Evolutionary conservation across 2,113 vertebrate species (phyloP).

Genomic region (Hydropotes inermis): DNA sequence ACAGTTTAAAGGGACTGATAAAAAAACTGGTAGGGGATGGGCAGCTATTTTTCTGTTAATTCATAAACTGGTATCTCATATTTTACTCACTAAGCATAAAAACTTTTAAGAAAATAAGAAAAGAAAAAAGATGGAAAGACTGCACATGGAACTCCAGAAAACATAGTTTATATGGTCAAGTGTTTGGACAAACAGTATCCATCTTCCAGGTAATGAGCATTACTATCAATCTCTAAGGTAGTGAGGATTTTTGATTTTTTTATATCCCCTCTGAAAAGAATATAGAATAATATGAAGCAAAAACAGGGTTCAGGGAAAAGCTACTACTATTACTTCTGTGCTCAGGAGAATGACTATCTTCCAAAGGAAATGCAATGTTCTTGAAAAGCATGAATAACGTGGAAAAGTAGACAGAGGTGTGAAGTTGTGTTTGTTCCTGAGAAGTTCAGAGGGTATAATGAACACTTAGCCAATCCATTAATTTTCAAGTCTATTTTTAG

Average conservation of each 20-base stretch:
- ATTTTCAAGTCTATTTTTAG: not conserved
- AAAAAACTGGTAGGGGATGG: not conserved
- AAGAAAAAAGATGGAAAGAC: not conserved
- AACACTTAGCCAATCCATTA: not conserved
- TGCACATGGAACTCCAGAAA: conserved; percentile 11
- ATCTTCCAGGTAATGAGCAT: not conserved
- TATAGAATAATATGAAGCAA: not conserved
- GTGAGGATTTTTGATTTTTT: not conserved
- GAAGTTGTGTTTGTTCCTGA: not conserved
- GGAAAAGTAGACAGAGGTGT: not conserved
- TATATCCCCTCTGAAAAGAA: not conserved
- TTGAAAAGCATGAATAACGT: not conserved
- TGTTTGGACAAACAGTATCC: not conserved
- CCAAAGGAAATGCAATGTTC: not conserved
- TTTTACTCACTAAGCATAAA: conserved; percentile 4
- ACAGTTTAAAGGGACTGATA: not conserved
- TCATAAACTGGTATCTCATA: not conserved
- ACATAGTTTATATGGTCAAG: not conserved
- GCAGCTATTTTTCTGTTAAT: not conserved
- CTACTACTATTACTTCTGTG: not conserved
- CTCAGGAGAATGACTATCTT: not conserved
- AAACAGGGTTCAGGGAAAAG: not conserved
- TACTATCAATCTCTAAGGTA: not conserved
- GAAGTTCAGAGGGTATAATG: not conserved
- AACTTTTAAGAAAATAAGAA: not conserved